Evolutionary conservation across 1,140 invertebrate genomes (phyloP).

Genomic region (Myzus persicae): DNA sequence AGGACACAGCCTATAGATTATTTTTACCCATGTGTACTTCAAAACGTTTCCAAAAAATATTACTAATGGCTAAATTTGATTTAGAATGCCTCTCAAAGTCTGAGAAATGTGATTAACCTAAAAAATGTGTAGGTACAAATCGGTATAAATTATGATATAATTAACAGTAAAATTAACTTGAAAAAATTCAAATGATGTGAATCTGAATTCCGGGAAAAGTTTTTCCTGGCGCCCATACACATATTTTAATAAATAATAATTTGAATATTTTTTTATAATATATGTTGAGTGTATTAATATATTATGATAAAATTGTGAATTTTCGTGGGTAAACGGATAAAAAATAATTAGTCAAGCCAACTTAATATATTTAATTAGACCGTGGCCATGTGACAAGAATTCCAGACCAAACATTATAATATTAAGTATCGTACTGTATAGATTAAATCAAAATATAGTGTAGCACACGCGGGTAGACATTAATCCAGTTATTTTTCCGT

Average conservation of each 20-base stretch:
- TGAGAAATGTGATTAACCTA: too few species aligned
- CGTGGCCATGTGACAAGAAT: neutral
- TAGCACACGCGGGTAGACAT: neutral
- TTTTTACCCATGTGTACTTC: too few species aligned
- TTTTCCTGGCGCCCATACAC: neutral
- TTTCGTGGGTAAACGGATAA: too few species aligned
- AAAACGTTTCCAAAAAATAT: too few species aligned
- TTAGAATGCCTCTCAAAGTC: too few species aligned
- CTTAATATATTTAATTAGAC: neutral
- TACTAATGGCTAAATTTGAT: too few species aligned
- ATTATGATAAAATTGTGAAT: neutral
- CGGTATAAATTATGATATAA: too few species aligned
- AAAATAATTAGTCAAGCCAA: neutral
- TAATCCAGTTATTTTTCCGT: conserved; percentile 25
- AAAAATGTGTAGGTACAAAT: too few species aligned
- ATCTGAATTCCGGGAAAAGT: too few species aligned
- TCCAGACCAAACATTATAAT: neutral
- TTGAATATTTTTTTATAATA: neutral
- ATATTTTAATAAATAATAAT: neutral
- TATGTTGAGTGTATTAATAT: neutral
- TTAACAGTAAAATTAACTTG: too few species aligned
- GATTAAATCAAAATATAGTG: neutral
- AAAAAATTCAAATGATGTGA: too few species aligned
- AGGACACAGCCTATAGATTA: too few species aligned
- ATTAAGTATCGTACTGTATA: neutral